These are phyloP conservation scores for Cyclargus thomasi DNA, from an alignment of 1,140 invertebrate species.

Conservation along the genomic window DNA sequence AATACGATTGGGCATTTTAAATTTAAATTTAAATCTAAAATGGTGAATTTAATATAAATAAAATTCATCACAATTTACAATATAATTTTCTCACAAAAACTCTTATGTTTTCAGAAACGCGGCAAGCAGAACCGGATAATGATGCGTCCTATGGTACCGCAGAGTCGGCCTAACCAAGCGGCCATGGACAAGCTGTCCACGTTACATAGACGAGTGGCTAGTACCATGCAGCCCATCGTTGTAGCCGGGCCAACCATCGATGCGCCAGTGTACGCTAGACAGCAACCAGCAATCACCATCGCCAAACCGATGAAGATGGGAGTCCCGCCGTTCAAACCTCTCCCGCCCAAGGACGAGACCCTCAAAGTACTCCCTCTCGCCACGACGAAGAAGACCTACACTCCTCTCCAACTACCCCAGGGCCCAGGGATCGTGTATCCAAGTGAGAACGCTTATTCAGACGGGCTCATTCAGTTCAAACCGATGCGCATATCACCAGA, in stretches of 20 bases:
- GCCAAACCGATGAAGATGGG: conserved; percentile 74
- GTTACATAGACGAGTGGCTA: conserved; percentile 47
- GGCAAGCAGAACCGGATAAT: conserved; percentile 67
- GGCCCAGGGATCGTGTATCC: conserved; percentile 50
- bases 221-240: conserved; percentile 59
- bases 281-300: conserved; percentile 60
- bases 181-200: conserved; percentile 60
- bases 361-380: conserved; percentile 64
- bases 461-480: conserved; percentile 49
- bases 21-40: neutral
- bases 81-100: conserved; percentile 3
- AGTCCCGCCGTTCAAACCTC: conserved; percentile 85
- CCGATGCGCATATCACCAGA: conserved; percentile 55
- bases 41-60: too few species aligned
- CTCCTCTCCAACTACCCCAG: conserved; percentile 49
- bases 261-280: conserved; percentile 28
- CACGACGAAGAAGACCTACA: conserved; percentile 51
- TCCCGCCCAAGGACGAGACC: conserved; percentile 78
- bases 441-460: conserved; percentile 65
- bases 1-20: too few species aligned
- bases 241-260: conserved; percentile 42
- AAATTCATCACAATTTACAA: neutral
- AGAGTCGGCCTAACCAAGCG: conserved; percentile 49
- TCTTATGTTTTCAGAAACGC: conserved; percentile 55
- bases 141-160: conserved; percentile 55